These are phyloP conservation scores for Rostratula benghalensis DNA, from an alignment of 2,113 vertebrate genomes.

Conservation along the genomic window DNA sequence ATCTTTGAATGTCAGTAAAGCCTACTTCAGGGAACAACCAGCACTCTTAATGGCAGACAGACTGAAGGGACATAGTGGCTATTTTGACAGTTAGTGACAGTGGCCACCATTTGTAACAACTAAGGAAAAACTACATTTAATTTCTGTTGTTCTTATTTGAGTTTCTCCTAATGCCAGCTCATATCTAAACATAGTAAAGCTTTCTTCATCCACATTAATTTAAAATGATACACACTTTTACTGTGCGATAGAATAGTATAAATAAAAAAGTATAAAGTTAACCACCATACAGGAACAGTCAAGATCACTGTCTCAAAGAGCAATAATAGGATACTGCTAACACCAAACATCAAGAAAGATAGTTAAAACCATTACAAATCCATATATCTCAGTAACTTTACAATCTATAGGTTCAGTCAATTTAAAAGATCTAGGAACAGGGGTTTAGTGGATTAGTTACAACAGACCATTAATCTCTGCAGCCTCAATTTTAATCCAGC, in stretches of 20 bases:
- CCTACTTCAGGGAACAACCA: background rate
- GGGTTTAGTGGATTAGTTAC: constrained; percentile 77
- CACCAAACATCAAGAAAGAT: background rate
- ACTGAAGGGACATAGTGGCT: background rate
- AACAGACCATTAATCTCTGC: constrained; percentile 78
- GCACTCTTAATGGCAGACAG: background rate
- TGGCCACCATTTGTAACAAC: background rate
- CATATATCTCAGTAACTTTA: constrained; percentile 39
- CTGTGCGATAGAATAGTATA: background rate
- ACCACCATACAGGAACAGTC: background rate
- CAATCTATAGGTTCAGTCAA: constrained; percentile 69
- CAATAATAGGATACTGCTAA: background rate
- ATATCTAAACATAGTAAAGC: background rate
- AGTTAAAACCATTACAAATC: constrained; percentile 40
- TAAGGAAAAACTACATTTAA: background rate
- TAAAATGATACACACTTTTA: background rate
- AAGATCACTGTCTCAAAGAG: background rate
- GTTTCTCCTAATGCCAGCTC: background rate
- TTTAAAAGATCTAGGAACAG: constrained; percentile 64
- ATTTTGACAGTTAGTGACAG: background rate
- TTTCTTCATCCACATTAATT: background rate
- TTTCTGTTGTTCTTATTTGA: background rate
- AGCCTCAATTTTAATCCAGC: constrained; percentile 76
- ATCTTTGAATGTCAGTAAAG: background rate
- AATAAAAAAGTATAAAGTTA: background rate